These are phyloP conservation scores for Alectura lathami DNA, from an alignment of 2,113 vertebrate species.

Conservation along the genomic window DNA sequence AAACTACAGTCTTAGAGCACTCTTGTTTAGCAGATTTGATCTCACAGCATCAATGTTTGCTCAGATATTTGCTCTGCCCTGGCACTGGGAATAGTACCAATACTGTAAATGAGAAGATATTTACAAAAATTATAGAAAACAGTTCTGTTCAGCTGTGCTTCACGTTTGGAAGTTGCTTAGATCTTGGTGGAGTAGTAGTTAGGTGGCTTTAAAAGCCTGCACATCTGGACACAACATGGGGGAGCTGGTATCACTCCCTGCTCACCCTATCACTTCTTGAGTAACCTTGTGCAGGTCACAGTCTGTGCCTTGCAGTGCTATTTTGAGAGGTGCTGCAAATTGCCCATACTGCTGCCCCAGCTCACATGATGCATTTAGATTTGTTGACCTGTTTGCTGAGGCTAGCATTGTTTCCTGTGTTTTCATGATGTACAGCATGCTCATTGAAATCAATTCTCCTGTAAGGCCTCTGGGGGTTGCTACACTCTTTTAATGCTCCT, in stretches of 20 bases:
- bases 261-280: neutral
- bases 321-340: neutral
- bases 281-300: neutral
- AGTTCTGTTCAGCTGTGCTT: neutral
- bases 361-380: neutral
- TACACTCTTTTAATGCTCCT: neutral
- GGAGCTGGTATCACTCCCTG: neutral
- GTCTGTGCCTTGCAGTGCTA: neutral
- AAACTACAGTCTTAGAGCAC: neutral
- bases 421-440: neutral
- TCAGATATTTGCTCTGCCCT: neutral
- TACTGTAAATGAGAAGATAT: neutral
- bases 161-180: neutral
- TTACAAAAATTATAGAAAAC: neutral
- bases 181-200: neutral
- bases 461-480: neutral
- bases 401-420: accelerated
- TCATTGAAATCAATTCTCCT: accelerated
- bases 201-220: neutral
- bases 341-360: neutral
- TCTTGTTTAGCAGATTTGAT: neutral
- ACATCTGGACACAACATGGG: neutral
- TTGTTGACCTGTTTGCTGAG: neutral
- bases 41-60: neutral
- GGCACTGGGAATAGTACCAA: neutral